A percentile compares a stretch with the other conserved stretches of the same genome.
Conservation (phyloP, 2,888 invertebrate genomes). For the Anodontia alba region DNA sequence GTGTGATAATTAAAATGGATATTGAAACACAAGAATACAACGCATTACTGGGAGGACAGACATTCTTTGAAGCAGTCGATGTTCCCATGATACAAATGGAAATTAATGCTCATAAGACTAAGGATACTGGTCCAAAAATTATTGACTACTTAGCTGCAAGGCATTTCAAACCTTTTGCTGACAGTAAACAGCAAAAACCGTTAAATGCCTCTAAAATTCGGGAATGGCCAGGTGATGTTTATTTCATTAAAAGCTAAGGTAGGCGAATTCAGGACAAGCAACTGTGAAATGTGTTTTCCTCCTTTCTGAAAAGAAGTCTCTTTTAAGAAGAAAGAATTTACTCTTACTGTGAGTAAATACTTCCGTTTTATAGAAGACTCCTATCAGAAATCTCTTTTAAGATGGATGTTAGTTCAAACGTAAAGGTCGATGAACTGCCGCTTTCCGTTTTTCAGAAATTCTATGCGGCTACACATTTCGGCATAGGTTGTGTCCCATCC, state of each 20-base stretch:
- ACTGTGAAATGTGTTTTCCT: no score
- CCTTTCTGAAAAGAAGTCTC: no score
- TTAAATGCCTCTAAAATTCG: background rate
- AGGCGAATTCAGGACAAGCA: no score
- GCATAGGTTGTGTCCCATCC: no score
- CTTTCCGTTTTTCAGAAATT: no score
- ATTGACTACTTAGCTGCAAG: conserved; percentile 5
- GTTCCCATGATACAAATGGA: conserved; percentile 20
- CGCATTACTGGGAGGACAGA: conserved; percentile 5
- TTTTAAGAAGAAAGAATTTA: no score
- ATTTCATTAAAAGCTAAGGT: background rate
- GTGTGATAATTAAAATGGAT: conserved; percentile 9
- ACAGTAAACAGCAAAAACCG: background rate
- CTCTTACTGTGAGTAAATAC: no score
- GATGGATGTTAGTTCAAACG: no score
- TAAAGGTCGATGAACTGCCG: no score
- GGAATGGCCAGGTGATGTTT: conserved; percentile 7
- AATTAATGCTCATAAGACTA: conserved; percentile 22
- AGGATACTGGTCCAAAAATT: conserved; percentile 13
- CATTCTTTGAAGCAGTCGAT: conserved; percentile 26
- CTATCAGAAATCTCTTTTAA: no score
- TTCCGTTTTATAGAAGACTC: no score
- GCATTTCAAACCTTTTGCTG: conserved; percentile 6
- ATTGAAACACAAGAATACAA: conserved; percentile 26
- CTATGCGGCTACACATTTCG: no score